Evolutionary conservation across 2,888 invertebrate genomes (phyloP).

Genomic region (Crematogaster levior): DNA sequence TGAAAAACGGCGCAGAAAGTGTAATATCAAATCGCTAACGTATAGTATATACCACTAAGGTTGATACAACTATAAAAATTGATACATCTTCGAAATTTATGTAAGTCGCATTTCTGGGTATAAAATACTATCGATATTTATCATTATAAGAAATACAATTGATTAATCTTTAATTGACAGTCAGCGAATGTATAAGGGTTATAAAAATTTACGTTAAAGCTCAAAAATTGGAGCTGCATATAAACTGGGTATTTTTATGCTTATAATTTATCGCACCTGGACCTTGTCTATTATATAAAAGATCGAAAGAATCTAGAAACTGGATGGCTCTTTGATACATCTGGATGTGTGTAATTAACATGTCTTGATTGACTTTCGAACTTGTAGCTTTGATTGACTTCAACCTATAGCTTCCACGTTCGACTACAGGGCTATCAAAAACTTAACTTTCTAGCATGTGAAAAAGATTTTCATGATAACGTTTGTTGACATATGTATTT

Average conservation of each 20-base stretch:
- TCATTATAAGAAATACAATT: constrained; percentile 25
- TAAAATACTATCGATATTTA: constrained; percentile 50
- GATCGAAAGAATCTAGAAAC: not conserved
- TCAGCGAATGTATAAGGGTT: constrained; percentile 41
- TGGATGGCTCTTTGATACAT: constrained; percentile 4
- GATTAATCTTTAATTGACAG: constrained; percentile 59
- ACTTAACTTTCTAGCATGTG: not conserved
- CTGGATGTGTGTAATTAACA: not conserved
- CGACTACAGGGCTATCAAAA: constrained; percentile 12
- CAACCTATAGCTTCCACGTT: not conserved
- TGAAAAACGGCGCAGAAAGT: constrained; percentile 52
- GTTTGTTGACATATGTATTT: constrained; percentile 6
- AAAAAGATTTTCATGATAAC: not conserved
- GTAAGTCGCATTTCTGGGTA: constrained; percentile 33
- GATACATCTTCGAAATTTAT: constrained; percentile 26
- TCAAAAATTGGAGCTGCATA: constrained; percentile 1
- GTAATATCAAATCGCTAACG: constrained; percentile 55
- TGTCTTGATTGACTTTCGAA: not conserved
- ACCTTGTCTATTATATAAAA: not conserved
- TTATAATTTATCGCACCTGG: constrained; percentile 37
- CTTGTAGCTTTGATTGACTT: not conserved
- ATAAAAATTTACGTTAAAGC: constrained; percentile 32
- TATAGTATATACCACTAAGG: constrained; percentile 35
- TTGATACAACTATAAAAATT: too few relatives aligned
- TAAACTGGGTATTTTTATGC: not conserved